These are phyloP conservation scores for Sinopyrophorus schimmeli DNA, from an alignment of 2,888 invertebrate genomes.

Conservation along the genomic window DNA sequence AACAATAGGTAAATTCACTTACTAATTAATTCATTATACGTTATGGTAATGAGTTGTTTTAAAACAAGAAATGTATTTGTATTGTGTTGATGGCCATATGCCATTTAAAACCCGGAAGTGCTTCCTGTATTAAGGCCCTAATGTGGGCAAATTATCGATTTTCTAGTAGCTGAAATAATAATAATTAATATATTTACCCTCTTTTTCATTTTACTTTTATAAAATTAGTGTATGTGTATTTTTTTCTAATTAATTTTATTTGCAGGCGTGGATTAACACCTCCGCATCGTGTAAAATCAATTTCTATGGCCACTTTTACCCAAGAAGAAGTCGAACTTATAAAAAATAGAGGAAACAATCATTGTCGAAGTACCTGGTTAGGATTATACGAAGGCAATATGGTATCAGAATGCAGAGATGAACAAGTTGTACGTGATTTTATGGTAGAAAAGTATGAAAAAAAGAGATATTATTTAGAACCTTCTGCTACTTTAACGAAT, in stretches of 20 bases:
- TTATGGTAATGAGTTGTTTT: too few species aligned
- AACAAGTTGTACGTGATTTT: constrained; percentile 88
- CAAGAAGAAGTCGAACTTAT: constrained; percentile 93
- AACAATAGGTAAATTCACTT: too few species aligned
- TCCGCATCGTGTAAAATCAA: constrained; percentile 97
- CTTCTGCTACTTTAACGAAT: constrained; percentile 26
- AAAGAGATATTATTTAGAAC: constrained; percentile 68
- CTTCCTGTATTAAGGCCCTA: too few species aligned
- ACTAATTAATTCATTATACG: too few species aligned
- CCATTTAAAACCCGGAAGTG: too few species aligned
- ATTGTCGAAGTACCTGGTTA: constrained; percentile 90
- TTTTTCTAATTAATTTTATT: constrained; percentile 39
- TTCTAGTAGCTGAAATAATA: too few species aligned
- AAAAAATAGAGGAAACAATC: constrained; percentile 88
- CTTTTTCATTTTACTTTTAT: too few species aligned
- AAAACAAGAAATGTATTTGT: too few species aligned
- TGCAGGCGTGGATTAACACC: constrained; percentile 95
- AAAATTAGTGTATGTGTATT: background rate
- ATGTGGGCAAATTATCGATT: too few species aligned
- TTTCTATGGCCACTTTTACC: constrained; percentile 97
- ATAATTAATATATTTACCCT: too few species aligned
- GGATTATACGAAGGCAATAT: constrained; percentile 80
- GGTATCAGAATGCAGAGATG: constrained; percentile 75
- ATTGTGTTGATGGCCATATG: too few species aligned
- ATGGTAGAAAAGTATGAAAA: constrained; percentile 95